phyloP scores from a whole-genome alignment of 2,888 invertebrate genomes.

The Podabrus alpinus region DNA sequence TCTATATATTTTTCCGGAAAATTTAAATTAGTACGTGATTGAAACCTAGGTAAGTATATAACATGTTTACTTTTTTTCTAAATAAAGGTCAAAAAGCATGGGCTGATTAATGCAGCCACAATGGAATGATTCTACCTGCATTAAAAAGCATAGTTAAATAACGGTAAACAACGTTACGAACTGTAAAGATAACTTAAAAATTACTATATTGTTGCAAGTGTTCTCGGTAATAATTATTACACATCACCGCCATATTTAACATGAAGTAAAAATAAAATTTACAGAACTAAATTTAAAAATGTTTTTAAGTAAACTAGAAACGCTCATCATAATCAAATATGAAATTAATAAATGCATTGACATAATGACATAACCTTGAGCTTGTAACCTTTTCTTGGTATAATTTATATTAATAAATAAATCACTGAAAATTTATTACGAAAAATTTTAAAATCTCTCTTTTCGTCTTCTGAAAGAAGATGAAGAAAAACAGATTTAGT shows the following conservation, averaged over 20 bases:
- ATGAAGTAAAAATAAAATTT: not conserved
- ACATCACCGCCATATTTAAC: not conserved
- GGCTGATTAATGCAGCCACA: constrained; percentile 4
- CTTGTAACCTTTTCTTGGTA: not conserved
- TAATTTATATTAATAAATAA: not conserved
- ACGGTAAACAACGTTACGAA: constrained; percentile 4
- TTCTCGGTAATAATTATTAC: not conserved
- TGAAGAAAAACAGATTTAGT: too few species aligned
- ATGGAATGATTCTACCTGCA: constrained; percentile 4
- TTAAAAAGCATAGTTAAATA: constrained; percentile 15
- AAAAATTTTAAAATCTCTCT: not conserved
- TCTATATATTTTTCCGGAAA: not conserved
- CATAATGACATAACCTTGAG: not conserved
- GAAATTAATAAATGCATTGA: not conserved
- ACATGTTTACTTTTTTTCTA: not conserved
- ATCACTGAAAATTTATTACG: not conserved
- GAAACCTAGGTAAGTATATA: not conserved
- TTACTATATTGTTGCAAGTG: not conserved
- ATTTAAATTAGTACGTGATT: not conserved
- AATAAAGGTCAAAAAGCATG: constrained; percentile 5
- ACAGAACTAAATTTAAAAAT: not conserved
- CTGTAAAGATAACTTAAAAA: not conserved
- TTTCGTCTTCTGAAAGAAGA: too few species aligned
- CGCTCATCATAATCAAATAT: not conserved
- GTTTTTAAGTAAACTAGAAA: not conserved